phyloP scores from a whole-genome alignment of 2,888 invertebrate genomes.

The Schizotus pectinicornis region DNA sequence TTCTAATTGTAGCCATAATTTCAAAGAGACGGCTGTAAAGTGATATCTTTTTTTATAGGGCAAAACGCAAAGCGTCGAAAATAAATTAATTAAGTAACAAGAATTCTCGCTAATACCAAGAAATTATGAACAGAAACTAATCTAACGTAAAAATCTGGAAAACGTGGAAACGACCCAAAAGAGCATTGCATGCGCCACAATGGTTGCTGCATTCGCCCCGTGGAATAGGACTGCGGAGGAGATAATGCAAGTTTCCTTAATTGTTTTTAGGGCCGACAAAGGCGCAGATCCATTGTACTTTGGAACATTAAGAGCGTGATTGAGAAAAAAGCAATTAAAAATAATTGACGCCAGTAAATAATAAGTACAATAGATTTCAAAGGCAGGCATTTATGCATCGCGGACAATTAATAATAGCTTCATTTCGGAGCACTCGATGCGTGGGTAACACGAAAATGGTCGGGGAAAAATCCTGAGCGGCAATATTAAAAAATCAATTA shows the following conservation, averaged over 20 bases:
- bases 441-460: constrained; percentile 18
- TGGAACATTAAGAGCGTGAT: constrained; percentile 21
- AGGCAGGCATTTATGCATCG: constrained; percentile 21
- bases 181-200: no score
- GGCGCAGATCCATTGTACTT: constrained; percentile 14
- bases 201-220: no score
- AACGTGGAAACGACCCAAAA: no score
- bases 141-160: no score
- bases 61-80: no score
- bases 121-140: no score
- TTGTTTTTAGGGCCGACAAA: constrained; percentile 10
- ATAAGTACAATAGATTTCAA: constrained; percentile 30
- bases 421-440: constrained; percentile 17
- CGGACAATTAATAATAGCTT: constrained; percentile 18
- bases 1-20: no score
- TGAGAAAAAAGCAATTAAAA: constrained; percentile 32
- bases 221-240: no score
- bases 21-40: no score
- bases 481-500: background rate
- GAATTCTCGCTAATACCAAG: no score
- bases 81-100: no score
- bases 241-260: background rate
- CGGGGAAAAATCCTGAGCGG: background rate
- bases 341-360: constrained; percentile 31
- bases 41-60: no score